Evolutionary conservation across 1,140 invertebrate species (phyloP).

Genomic region (Camponotus pennsylvanicus): DNA sequence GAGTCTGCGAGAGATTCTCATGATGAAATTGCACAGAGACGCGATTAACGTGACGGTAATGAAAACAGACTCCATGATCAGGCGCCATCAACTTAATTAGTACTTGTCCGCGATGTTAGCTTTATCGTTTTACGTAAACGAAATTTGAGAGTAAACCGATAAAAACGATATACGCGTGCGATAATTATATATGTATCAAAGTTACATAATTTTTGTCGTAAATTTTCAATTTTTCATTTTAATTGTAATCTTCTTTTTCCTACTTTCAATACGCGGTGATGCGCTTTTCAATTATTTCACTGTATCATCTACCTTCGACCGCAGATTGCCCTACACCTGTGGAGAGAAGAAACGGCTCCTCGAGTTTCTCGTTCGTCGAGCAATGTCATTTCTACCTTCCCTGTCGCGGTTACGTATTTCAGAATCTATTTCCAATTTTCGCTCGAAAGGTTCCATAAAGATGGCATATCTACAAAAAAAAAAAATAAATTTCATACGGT

Average conservation of each 20-base stretch:
- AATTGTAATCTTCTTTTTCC: slow-evolving; percentile 24
- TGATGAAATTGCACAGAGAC: slow-evolving; percentile 43
- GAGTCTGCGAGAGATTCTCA: neutral
- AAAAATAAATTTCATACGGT: slow-evolving; percentile 10
- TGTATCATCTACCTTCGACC: slow-evolving; percentile 11
- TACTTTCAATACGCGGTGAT: neutral
- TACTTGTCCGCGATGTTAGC: neutral
- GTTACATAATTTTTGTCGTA: neutral
- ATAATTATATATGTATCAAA: neutral
- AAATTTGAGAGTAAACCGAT: neutral
- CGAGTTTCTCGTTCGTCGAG: slow-evolving; percentile 56
- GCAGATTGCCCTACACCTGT: slow-evolving; percentile 16
- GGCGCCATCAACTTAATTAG: neutral
- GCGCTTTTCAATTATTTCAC: slow-evolving; percentile 27
- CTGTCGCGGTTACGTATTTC: slow-evolving; percentile 37
- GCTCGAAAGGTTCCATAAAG: slow-evolving; percentile 39
- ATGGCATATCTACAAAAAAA: slow-evolving; percentile 5
- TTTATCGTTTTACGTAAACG: neutral
- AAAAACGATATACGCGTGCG: neutral
- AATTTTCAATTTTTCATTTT: slow-evolving; percentile 3
- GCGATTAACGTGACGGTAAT: slow-evolving; percentile 36
- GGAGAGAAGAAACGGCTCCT: slow-evolving; percentile 33
- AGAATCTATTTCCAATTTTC: slow-evolving; percentile 56
- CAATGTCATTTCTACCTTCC: slow-evolving; percentile 46
- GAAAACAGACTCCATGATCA: neutral